Evolutionary conservation across 2,797 vertebrate species (phyloP), one percentile per base, ranked within the genome.

Genomic region (Gila robusta): DNA sequence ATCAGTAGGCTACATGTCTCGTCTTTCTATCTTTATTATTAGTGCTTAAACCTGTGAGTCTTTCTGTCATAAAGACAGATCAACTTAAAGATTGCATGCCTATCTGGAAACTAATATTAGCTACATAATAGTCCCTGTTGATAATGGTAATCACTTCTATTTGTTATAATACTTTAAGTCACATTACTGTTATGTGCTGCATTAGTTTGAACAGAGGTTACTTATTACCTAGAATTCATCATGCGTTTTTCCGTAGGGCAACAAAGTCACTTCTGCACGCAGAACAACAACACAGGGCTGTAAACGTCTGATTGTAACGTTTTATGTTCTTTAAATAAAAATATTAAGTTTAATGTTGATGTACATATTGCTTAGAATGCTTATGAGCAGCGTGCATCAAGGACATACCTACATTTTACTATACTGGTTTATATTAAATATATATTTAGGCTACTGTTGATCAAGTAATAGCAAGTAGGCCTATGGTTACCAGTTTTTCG

Each of bases 271-370:
- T 23, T 6, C 14, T 64, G 69, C 52, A 71, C 49, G 39, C 62
- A 35, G 90, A 87, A 79, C 83, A 28, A n/a, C 73, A 79, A 66
- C 62, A 59, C 62, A 59, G 66, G 23, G 62, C 37, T 86, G 78
- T 64, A 84, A 84, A 87, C 86, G 77, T 59, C 86, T 70, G 64
- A 56, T 79, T 87, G 86, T 41, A 19, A 70, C 62, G 79, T 79
- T 2, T 66, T 49, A 37, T 17, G 4, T 28, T 32, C 3, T 56
- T 44, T 0, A 59, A 26, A 59, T 72, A 72, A 72, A 82, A n/a
- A 6, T 0, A 39, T n/a, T 5, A 19, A 6, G 21, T 23, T 17
- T 2, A 72, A 49, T 35, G 16, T 73, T 73, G 6, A 23, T 44
- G 35, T n/a, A 56, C 19, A 23, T 21, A 59, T 28, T 11, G 17